Evolutionary conservation across 1,140 invertebrate species (phyloP).

Genomic region (Camponotus pennsylvanicus): DNA sequence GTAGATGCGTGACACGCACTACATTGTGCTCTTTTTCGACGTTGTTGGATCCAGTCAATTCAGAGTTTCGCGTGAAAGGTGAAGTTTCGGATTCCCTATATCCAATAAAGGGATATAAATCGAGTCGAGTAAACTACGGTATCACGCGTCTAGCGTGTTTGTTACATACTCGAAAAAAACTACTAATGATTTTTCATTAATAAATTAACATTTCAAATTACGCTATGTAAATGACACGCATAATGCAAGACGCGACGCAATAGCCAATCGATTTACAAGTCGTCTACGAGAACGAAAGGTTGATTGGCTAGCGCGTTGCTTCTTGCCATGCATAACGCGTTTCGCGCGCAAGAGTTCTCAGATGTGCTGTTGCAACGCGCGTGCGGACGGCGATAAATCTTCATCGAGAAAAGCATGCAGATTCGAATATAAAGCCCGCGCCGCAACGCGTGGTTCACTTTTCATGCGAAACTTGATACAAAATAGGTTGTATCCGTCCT

Average conservation of each 20-base stretch:
- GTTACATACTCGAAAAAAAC: neutral
- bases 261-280: too few species aligned
- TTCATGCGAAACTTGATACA: conserved; percentile 52
- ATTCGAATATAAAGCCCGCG: conserved; percentile 43
- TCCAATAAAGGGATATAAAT: too few species aligned
- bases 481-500: conserved; percentile 62
- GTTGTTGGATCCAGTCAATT: conserved; percentile 29
- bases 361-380: conserved; percentile 14
- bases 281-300: too few species aligned
- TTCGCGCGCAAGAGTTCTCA: neutral
- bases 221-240: conserved; percentile 17
- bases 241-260: too few species aligned
- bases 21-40: conserved; percentile 26
- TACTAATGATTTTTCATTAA: conserved; percentile 18
- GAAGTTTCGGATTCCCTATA: conserved; percentile 2
- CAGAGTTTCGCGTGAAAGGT: neutral
- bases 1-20: conserved; percentile 51
- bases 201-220: conserved; percentile 14
- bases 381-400: conserved; percentile 24
- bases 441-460: conserved; percentile 31
- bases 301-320: too few species aligned
- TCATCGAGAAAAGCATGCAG: conserved; percentile 53
- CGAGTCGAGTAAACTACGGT: neutral
- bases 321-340: too few species aligned
- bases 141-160: neutral